Evolutionary conservation across 2,888 invertebrate species (phyloP), one percentile per base, ranked within the genome.

Genomic region (Diaperis boleti): DNA sequence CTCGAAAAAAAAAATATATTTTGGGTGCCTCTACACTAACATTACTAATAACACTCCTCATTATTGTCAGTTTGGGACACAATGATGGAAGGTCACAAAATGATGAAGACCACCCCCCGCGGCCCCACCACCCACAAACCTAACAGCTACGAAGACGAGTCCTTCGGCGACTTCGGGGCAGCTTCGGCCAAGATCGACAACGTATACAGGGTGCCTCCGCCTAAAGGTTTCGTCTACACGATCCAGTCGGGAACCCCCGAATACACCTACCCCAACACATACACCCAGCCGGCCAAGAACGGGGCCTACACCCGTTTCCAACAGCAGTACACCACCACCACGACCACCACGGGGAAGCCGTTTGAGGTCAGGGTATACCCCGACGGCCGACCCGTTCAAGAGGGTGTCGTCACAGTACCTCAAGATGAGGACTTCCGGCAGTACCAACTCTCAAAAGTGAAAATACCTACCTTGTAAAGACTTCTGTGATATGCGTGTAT

Each of bases 361-460:
- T 85, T 88, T 83, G 88, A 88, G 0, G 85, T 89, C 1, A 85
- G 86, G 22, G 88, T 90, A 3, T 85, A 87, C 63, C 86, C 88
- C 0, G 89, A 90, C 73, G 90, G 90, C 7, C 84, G 86, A 4
- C 89, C 89, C 0, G 88, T 90, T 1, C 83, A 84, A 57, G 81
- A 79, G 29, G 62, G 67, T n/a, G 14, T 33, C 82, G n/a, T n/a
- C n/a, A n/a, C n/a, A 11, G 5, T 42, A 76, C 26, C 79, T 20
- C 78, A 78, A 41, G 82, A 82, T 55, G 81, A 82, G 44, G 82
- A 81, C 65, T 72, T 80, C 44, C 73, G 75, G 59, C 81, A 79
- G 66, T 81, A 81, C 66, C 73, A 77, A 61, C 66, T 82, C 71
- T 77, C 79, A 1, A 78, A 80, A 73, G 72, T 74, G 8, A 73